Conservation (phyloP, 2,797 vertebrate species). For the Heteromormyrus szaboi region DNA sequence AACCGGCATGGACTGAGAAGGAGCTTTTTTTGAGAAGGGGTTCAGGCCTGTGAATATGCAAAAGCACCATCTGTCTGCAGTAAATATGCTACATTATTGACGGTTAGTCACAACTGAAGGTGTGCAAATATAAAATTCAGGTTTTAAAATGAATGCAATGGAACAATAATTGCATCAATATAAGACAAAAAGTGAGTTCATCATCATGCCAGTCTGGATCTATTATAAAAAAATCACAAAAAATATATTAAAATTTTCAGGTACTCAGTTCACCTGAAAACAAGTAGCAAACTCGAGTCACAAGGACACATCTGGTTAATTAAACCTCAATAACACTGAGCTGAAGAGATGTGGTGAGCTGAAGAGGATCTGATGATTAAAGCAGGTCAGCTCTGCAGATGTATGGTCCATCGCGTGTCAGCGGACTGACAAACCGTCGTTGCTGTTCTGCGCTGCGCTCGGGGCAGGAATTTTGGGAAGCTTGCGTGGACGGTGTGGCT, state of each 20-base stretch:
- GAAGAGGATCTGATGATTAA: neutral
- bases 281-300: neutral
- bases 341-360: neutral
- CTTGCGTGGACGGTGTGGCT: neutral
- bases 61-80: constrained; percentile 10
- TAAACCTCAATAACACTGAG: neutral
- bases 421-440: neutral
- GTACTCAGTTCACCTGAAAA: neutral
- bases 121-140: neutral
- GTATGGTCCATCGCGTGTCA: neutral
- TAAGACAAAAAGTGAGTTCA: neutral
- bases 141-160: neutral
- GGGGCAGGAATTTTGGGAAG: neutral
- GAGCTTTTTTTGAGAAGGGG: neutral
- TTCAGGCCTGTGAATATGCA: constrained; percentile 18
- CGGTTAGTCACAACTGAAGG: neutral
- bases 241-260: neutral
- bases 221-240: neutral
- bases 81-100: constrained; percentile 10
- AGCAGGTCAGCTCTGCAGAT: neutral
- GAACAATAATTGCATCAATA: neutral
- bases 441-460: neutral
- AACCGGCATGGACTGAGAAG: neutral
- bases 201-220: neutral
- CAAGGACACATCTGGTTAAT: neutral